Evolutionary conservation across 2,888 invertebrate genomes (phyloP), one percentile per base, ranked within the genome.

Genomic region (Pheosia gnoma): DNA sequence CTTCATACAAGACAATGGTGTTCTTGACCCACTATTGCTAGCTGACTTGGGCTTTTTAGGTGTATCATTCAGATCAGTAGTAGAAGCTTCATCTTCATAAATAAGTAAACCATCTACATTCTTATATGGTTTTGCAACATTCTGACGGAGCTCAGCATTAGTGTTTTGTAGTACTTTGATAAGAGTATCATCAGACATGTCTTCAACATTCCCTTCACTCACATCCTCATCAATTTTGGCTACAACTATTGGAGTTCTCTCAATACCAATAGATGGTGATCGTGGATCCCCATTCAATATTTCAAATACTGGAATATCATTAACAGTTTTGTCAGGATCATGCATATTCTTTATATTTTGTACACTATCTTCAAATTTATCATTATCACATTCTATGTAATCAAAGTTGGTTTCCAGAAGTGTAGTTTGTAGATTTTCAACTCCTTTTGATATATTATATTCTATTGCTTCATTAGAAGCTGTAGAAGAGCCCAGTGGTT

Each of bases 391-490:
- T 80, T 95, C 95, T 45, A 94, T 81, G 86, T 89, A 95, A 74
- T 95, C 95, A 85, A 95, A 94, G 82, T 95, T 95, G 36, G 95
- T 95, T 87, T 95, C 95, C 66, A 95, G 82, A 49, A 95, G 81
- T 53, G 87, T 88, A 38, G 87, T 87, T 54, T 91, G 89, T 65
- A 93, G 93, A 54, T 69, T 37, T 60, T 85, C 83, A 62, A 80
- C 73, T 68, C 69, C 78, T 68, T 77, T 81, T 49, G 80, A 85
- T 58, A 84, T 88, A 72, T 89, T 80, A 60, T 85, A 80, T 80
- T 91, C 87, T 75, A 90, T 84, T 25, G 85, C 84, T 63, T 91
- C 91, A 82, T 87, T 85, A 7, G 90, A 90, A 65, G 87, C 89
- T 62, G 91, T 91, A 5, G 90, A 92, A 62, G 91, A 92, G 58